Evolutionary conservation across 2,113 vertebrate species (phyloP).

Genomic region (Elanoides forficatus): DNA sequence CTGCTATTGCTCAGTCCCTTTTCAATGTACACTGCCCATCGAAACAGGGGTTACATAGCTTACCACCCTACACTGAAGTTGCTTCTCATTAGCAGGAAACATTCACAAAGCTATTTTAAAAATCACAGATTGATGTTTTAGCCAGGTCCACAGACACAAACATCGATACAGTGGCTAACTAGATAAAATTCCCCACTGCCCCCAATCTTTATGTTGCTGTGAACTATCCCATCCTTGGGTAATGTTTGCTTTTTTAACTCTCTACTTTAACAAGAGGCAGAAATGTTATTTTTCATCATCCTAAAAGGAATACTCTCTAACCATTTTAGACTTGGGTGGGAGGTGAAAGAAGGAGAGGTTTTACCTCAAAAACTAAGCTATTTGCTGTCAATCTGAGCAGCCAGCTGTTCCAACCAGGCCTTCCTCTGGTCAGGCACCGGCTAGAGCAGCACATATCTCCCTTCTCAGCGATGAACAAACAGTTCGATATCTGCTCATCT

Average conservation of each 20-base stretch:
- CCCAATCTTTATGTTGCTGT: background rate
- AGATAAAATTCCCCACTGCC: background rate
- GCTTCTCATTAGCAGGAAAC: background rate
- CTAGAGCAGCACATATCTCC: background rate
- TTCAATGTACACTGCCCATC: fast-evolving
- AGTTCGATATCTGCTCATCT: background rate
- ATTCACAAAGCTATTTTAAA: background rate
- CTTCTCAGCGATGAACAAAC: background rate
- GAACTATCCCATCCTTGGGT: background rate
- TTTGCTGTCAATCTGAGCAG: background rate
- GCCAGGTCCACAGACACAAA: background rate
- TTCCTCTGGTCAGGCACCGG: background rate
- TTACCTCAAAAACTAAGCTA: background rate
- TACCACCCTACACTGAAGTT: background rate
- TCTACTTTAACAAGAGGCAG: background rate
- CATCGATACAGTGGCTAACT: background rate
- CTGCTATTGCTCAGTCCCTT: background rate
- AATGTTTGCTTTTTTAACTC: background rate
- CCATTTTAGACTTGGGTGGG: background rate
- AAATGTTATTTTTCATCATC: background rate
- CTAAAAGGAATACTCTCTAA: background rate
- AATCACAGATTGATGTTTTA: background rate
- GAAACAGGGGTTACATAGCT: background rate
- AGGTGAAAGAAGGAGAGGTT: background rate
- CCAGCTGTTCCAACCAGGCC: background rate